Evolutionary conservation across 2,797 vertebrate genomes (phyloP).

Genomic region (Enteromius afrohamiltoni): DNA sequence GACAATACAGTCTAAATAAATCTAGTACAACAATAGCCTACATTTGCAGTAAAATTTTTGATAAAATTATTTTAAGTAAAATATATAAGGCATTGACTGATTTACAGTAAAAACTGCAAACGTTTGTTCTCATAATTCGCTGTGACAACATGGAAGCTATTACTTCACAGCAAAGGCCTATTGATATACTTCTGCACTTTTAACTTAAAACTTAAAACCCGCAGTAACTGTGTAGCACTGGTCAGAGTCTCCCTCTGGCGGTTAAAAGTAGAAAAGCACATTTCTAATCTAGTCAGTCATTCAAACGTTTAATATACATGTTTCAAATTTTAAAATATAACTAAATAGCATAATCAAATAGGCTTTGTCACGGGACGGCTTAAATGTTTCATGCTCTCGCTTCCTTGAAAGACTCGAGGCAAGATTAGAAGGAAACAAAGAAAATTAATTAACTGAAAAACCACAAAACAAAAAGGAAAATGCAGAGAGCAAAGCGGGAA

Average conservation of each 20-base stretch:
- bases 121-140: background rate
- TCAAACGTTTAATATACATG: too few species aligned
- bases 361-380: too few species aligned
- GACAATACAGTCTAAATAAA: background rate
- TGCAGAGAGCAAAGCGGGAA: too few species aligned
- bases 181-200: background rate
- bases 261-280: background rate
- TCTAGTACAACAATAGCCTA: background rate
- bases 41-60: background rate
- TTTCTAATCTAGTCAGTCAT: too few species aligned
- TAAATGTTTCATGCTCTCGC: too few species aligned
- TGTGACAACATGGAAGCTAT: background rate
- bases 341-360: too few species aligned
- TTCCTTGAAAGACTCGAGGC: too few species aligned
- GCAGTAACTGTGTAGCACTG: background rate
- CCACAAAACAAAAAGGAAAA: too few species aligned
- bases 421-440: too few species aligned
- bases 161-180: background rate
- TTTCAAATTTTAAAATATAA: too few species aligned
- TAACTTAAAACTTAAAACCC: too few species aligned
- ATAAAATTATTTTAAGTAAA: background rate
- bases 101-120: background rate
- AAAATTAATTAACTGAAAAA: too few species aligned
- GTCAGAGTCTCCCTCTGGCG: slow-evolving; percentile 23
- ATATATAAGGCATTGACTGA: background rate